A percentile compares a stretch with the other conserved stretches of the same genome.
phyloP scores from a whole-genome alignment of 2,113 vertebrate species.

The Malurus alboscapulatus region DNA sequence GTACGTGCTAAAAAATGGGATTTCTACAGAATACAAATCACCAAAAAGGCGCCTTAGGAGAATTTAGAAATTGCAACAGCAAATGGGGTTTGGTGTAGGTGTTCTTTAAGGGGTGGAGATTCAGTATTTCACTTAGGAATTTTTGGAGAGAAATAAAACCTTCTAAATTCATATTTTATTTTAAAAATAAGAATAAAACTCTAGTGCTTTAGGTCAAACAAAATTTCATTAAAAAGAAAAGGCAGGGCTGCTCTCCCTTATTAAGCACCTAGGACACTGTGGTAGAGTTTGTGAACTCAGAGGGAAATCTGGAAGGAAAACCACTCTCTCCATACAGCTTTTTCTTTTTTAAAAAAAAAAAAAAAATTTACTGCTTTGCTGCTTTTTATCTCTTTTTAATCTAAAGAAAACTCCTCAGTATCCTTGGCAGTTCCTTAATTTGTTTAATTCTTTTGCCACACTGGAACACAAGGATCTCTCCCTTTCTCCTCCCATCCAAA shows the following conservation, averaged over 20 bases:
- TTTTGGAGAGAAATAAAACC: not conserved
- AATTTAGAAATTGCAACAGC: not conserved
- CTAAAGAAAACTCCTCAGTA: not conserved
- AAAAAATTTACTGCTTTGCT: not conserved
- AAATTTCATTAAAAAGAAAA: not conserved
- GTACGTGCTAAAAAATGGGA: fast-evolving
- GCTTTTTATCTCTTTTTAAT: not conserved
- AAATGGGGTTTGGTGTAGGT: not conserved
- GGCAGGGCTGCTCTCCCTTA: not conserved
- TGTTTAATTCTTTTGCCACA: not conserved
- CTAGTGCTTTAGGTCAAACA: not conserved
- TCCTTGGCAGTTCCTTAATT: not conserved
- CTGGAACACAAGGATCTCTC: not conserved
- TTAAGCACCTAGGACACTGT: not conserved
- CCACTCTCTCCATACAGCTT: not conserved
- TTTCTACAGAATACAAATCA: not conserved
- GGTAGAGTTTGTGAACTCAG: not conserved
- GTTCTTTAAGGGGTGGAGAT: not conserved
- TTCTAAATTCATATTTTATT: not conserved
- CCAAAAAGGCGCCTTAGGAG: not conserved
- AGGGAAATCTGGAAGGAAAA: not conserved
- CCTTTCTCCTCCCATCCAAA: not conserved
- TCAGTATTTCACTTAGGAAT: not conserved
- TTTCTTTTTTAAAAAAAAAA: not conserved
- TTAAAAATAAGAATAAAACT: not conserved